Base-by-base conservation (phyloP, 2,888 invertebrate genomes). In the Panzeria rudis region DNA sequence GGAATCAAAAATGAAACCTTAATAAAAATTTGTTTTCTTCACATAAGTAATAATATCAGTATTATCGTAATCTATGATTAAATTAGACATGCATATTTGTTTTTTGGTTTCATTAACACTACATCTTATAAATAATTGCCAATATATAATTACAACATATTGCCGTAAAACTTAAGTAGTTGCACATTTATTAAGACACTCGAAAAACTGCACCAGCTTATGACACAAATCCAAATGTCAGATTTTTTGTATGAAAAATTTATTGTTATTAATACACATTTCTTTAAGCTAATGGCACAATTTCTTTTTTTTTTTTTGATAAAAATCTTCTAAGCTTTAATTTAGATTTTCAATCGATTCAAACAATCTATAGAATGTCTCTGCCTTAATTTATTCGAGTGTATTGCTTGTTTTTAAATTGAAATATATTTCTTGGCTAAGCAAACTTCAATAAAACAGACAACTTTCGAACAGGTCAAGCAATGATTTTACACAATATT, bases 71-170 rank as follows among this genome's bases (percentile, higher is more conserved):
- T 66, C 44, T 76, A 17, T 47, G 7, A 66, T 56, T 23, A 66
- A 66, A 47, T 44, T 44, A 7, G 2, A 29, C 29, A 29, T 29
- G 5, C 29, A 29, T 44, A 66, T 44, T 75, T 25, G 25, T 32
- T 56, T 66, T 61, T 32, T 20, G 44, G 32, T 66, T 47, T 66
- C 9, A 76, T 76, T 66, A 15, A 56, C 41, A 56, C 13, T 64
- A 23, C 5, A 23, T 47, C 20, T 13, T 56, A 20, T 15, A 56
- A 56, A 77, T 66, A 59, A 56, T 44, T 76, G 41, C 11, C 44
- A 20, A 25, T 20, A 66, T 56, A 35, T 47, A 32, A 59, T 59
- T 66, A 35, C 20, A 66, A 23, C 15, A n/a, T 44, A 44, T 23
- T 68, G 25, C 68, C n/a, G 7, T 11, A 68, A 59, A 20, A 23